These are phyloP conservation scores for Paradoxurus hermaphroditus DNA, from an alignment of 2,113 vertebrate genomes.

Conservation along the genomic window DNA sequence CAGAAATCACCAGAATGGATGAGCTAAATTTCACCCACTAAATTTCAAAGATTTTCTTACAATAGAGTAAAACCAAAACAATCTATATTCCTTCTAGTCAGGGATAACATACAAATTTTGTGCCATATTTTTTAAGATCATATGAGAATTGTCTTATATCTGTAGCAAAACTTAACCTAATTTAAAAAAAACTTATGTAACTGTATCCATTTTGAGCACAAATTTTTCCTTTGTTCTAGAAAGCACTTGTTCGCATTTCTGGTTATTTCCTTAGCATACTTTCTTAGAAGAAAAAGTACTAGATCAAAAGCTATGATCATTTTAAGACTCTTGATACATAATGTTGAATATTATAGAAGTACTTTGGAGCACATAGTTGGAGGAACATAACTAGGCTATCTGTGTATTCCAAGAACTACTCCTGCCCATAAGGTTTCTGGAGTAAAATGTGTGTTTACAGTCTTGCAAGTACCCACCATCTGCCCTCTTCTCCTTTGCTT, in stretches of 20 bases:
- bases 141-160: background rate
- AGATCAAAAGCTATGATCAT: background rate
- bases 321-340: background rate
- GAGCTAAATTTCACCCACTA: background rate
- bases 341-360: constrained; percentile 26
- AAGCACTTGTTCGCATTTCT: constrained; percentile 18
- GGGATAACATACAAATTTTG: background rate
- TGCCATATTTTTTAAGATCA: constrained; percentile 3
- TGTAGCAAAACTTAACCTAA: background rate
- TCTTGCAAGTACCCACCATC: background rate
- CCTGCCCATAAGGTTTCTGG: background rate
- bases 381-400: background rate
- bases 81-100: background rate
- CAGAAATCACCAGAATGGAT: background rate
- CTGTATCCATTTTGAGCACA: constrained; percentile 11
- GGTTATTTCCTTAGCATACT: constrained; percentile 42
- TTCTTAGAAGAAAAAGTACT: constrained; percentile 14
- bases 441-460: background rate
- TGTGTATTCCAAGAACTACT: background rate
- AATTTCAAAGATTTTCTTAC: constrained; percentile 11
- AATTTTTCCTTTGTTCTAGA: constrained; percentile 9
- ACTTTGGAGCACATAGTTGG: background rate
- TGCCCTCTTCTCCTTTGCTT: background rate
- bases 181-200: background rate
- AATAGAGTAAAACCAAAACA: constrained; percentile 19